A percentile compares a stretch with the other conserved stretches of the same genome.
phyloP scores from a whole-genome alignment of 2,113 vertebrate genomes.

The Baryphthengus martii region DNA sequence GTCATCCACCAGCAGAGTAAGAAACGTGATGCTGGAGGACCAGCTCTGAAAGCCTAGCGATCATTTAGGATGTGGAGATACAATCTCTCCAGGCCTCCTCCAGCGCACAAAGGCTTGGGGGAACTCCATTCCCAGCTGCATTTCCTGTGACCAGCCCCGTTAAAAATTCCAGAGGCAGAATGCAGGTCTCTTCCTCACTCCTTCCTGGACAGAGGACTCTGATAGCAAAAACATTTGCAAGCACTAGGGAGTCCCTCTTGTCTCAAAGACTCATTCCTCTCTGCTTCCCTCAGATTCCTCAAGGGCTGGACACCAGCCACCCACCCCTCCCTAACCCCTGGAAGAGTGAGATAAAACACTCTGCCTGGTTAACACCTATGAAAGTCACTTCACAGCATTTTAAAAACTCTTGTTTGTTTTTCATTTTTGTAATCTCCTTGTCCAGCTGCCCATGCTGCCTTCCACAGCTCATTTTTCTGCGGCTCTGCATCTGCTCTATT shows the following conservation, averaged over 20 bases:
- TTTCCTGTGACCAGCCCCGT: background rate
- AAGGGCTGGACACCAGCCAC: fast-evolving
- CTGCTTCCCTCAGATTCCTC: background rate
- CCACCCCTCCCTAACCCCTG: background rate
- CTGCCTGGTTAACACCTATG: background rate
- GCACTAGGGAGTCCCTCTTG: background rate
- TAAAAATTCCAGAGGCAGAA: background rate
- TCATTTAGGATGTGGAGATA: background rate
- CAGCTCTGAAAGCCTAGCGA: background rate
- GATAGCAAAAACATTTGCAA: background rate
- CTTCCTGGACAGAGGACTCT: background rate
- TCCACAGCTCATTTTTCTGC: background rate
- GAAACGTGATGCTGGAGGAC: background rate
- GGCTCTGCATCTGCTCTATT: background rate
- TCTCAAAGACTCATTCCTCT: background rate
- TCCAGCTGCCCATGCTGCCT: background rate
- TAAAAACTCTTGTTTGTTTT: background rate
- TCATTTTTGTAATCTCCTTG: background rate
- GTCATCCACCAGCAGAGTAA: background rate
- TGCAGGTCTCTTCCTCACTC: background rate
- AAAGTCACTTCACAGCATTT: background rate
- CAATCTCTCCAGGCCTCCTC: background rate
- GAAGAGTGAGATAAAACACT: background rate
- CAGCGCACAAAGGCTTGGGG: background rate
- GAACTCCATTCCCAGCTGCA: background rate